Base-by-base conservation (phyloP, 2,113 vertebrate species). In the Casuarius casuarius region DNA sequence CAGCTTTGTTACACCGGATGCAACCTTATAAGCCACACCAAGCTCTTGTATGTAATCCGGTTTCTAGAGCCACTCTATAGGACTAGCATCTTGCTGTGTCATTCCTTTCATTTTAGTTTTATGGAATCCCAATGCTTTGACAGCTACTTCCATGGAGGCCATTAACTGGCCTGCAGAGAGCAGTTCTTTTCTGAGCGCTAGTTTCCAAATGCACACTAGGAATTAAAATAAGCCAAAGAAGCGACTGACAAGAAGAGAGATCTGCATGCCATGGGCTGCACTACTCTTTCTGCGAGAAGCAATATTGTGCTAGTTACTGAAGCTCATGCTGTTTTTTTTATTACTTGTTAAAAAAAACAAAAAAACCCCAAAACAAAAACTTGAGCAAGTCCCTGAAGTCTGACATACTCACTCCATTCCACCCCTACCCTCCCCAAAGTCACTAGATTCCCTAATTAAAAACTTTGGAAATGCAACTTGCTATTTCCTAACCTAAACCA, bases 21-120 rank as follows among this genome's bases (percentile, higher is more conserved):
- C 31, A 78, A 38, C 71, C 93, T 65, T 3, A 10, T 18, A 12
- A 54, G 49, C 26, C 78, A n/a, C 2, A 54, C 16, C 71, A 22
- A 40, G 82, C 0, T 28, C 52, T 82, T 59, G 58, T 68, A 56
- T 14, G 44, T 7, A 76, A 62, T 44, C 81, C 81, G 91, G 89
- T 71, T 40, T 49, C 54, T 1, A 77, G 23, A 92, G 75, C 75
- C 38, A 7, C 12, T 73, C 84, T n/a, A 10, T 0, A 91, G 67
- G 85, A 66, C 63, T 35, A 81, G 58, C 90, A 88, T 95, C 93
- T 93, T 97, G 96, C 96, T 97, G 95, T 96, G 95, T 96, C 95
- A 97, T 96, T 80, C 84, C 95, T 63, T 66, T 76, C 94, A 88
- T 74, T 86, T 85, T 2, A 62, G 82, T 29, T 65, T 54, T 79